phyloP scores from a whole-genome alignment of 2,888 invertebrate genomes.

The Aporophyla lueneburgensis region DNA sequence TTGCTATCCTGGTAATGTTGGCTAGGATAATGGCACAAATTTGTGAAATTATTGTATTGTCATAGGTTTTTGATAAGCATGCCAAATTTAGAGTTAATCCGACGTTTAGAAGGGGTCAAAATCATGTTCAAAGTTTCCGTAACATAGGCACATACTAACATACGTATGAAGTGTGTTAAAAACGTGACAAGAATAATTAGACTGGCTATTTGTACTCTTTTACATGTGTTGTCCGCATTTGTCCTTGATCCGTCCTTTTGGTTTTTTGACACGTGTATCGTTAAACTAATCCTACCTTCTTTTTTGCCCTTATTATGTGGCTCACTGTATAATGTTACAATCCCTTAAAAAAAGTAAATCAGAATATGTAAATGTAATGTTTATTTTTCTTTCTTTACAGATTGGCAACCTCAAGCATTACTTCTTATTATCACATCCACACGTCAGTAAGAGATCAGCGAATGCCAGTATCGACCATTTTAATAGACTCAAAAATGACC shows the following conservation, averaged over 20 bases:
- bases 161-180: too few relatives aligned
- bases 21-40: too few relatives aligned
- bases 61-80: too few relatives aligned
- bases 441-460: slow-evolving; percentile 84
- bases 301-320: background rate
- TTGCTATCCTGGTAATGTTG: too few relatives aligned
- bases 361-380: background rate
- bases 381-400: slow-evolving; percentile 77
- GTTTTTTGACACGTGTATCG: slow-evolving; percentile 18
- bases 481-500: slow-evolving; percentile 86
- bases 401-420: slow-evolving; percentile 86
- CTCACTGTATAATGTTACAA: background rate
- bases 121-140: too few relatives aligned
- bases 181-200: background rate
- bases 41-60: too few relatives aligned
- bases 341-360: background rate
- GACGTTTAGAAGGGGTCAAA: too few relatives aligned
- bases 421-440: slow-evolving; percentile 85
- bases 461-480: slow-evolving; percentile 83
- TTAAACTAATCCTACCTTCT: background rate
- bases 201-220: background rate
- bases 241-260: background rate
- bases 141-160: too few relatives aligned
- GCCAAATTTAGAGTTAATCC: too few relatives aligned
- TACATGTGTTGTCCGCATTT: background rate